These are phyloP conservation scores for Microctenopoma stevenorrisi DNA, from an alignment of 2,797 vertebrate species.

Conservation along the genomic window DNA sequence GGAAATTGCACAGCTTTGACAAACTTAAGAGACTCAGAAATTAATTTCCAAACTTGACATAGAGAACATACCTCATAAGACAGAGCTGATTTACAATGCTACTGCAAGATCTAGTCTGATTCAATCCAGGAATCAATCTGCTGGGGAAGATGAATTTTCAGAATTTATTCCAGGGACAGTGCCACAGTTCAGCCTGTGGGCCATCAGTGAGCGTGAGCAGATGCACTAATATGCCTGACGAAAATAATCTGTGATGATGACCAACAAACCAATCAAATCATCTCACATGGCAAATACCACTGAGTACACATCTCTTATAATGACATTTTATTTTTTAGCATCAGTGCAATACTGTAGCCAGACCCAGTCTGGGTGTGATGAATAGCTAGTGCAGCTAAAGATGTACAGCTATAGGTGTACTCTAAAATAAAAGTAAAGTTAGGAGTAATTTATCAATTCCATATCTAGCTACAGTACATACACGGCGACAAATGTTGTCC, in stretches of 20 bases:
- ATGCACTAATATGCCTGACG: slow-evolving; percentile 22
- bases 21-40: slow-evolving; percentile 23
- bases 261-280: slow-evolving; percentile 5
- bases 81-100: slow-evolving; percentile 40
- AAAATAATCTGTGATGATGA: slow-evolving; percentile 5
- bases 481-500: background rate
- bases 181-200: slow-evolving; percentile 23
- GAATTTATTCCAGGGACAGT: slow-evolving; percentile 58
- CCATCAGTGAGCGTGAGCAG: slow-evolving; percentile 2
- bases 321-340: background rate
- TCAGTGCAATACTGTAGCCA: background rate
- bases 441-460: background rate
- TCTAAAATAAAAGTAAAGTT: background rate
- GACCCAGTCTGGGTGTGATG: background rate
- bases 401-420: background rate
- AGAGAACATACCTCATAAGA: slow-evolving; percentile 22
- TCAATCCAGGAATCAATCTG: slow-evolving; percentile 54
- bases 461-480: background rate
- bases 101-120: slow-evolving; percentile 29
- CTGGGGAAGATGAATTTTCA: slow-evolving; percentile 46
- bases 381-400: background rate
- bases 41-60: slow-evolving; percentile 44
- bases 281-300: slow-evolving; percentile 9
- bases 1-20: background rate
- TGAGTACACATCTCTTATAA: background rate